Percentiles rank a stretch among this genome's conserved stretches.
phyloP scores from a whole-genome alignment of 2,888 invertebrate species.

The Andrena praecox region DNA sequence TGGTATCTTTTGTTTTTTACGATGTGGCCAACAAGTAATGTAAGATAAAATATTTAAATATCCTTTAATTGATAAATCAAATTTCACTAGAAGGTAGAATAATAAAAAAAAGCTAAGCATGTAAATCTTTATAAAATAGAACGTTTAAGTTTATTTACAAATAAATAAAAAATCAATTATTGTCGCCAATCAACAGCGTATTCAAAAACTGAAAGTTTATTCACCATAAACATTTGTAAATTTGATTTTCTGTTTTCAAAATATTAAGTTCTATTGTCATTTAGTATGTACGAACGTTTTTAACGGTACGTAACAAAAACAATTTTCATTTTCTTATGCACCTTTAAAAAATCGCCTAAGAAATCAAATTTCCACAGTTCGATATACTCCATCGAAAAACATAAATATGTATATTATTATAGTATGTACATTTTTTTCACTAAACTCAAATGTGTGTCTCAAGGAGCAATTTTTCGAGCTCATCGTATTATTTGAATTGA shows the following conservation, averaged over 20 bases:
- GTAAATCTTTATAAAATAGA: constrained; percentile 1
- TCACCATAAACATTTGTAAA: background rate
- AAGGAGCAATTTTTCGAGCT: background rate
- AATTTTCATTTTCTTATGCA: too few species aligned
- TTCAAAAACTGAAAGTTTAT: background rate
- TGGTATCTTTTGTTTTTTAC: background rate
- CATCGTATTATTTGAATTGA: background rate
- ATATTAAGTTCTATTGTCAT: too few species aligned
- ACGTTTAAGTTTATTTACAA: background rate
- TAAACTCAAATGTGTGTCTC: too few species aligned
- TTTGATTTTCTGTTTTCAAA: background rate
- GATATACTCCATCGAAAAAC: too few species aligned
- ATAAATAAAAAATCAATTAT: constrained; percentile 11
- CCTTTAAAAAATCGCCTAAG: too few species aligned
- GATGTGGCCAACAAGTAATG: background rate
- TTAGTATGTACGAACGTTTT: too few species aligned
- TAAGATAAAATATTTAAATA: background rate
- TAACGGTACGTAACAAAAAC: too few species aligned
- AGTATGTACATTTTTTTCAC: too few species aligned
- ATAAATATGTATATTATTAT: too few species aligned
- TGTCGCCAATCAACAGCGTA: background rate
- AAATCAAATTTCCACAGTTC: too few species aligned
- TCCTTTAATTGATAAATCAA: background rate
- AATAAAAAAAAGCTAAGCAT: background rate
- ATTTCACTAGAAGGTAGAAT: background rate